These are phyloP conservation scores for Streblospio benedicti DNA, from an alignment of 1,140 invertebrate species.

Conservation along the genomic window DNA sequence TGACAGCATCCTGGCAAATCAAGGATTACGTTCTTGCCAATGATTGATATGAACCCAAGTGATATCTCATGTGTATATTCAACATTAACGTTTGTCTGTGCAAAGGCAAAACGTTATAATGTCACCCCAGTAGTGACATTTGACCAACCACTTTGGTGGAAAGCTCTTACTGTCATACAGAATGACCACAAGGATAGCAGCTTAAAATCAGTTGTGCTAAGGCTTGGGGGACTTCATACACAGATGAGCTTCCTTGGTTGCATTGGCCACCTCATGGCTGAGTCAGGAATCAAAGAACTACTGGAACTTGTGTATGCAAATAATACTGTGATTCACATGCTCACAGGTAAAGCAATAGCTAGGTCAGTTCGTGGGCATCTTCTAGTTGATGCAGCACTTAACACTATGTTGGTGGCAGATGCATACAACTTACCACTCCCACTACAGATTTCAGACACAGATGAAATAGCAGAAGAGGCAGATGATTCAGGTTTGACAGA, in stretches of 20 bases:
- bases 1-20: too few relatives aligned
- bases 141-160: too few relatives aligned
- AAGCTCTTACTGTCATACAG: constrained; percentile 20
- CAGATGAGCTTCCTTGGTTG: constrained; percentile 28
- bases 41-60: constrained; percentile 32
- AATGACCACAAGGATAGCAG: constrained; percentile 12
- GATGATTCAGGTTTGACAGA: too few relatives aligned
- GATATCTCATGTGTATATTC: too few relatives aligned
- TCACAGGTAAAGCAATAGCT: constrained; percentile 8
- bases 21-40: too few relatives aligned
- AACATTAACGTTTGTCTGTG: too few relatives aligned
- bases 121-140: too few relatives aligned
- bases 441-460: too few relatives aligned
- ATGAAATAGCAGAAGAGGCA: too few relatives aligned
- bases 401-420: constrained; percentile 3
- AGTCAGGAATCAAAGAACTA: constrained; percentile 38
- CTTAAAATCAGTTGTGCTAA: constrained; percentile 7
- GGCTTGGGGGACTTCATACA: constrained; percentile 20
- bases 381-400: constrained; percentile 22
- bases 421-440: background rate
- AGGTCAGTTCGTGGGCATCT: constrained; percentile 33
- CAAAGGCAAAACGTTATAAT: too few relatives aligned
- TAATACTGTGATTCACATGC: constrained; percentile 6
- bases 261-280: constrained; percentile 41
- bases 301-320: constrained; percentile 2